Evolutionary conservation across 2,797 vertebrate species (phyloP).

Genomic region (Emydoidea blandingii): DNA sequence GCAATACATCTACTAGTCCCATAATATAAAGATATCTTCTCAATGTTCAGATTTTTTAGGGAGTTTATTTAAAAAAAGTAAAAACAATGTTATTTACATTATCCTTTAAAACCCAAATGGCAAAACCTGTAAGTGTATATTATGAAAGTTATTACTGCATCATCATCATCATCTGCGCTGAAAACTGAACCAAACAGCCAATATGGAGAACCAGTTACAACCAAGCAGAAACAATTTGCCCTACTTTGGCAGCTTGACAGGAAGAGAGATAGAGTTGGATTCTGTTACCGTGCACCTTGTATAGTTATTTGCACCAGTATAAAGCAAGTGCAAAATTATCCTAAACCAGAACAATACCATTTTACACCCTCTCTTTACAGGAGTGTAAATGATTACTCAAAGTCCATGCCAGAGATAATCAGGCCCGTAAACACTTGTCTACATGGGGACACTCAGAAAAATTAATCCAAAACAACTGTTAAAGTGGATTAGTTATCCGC

Average conservation of each 20-base stretch:
- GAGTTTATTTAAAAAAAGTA: neutral
- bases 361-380: constrained; percentile 43
- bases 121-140: constrained; percentile 72
- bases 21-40: constrained; percentile 61
- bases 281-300: neutral
- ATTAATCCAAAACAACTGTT: too few species aligned
- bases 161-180: constrained; percentile 49
- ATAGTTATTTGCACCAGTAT: neutral
- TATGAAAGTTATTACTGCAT: constrained; percentile 8
- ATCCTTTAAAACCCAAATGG: constrained; percentile 71
- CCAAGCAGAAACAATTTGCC: constrained; percentile 53
- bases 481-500: too few species aligned
- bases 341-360: neutral
- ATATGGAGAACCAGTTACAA: neutral
- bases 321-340: neutral
- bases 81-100: constrained; percentile 71
- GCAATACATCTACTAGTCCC: constrained; percentile 62
- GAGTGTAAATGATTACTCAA: neutral
- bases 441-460: too few species aligned
- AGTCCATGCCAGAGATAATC: neutral
- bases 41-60: constrained; percentile 67
- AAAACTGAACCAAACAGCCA: constrained; percentile 55
- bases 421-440: too few species aligned
- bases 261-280: constrained; percentile 29
- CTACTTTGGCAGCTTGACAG: constrained; percentile 24